These are phyloP conservation scores for Zaprionus capensis DNA, from an alignment of 1,140 invertebrate genomes.

Conservation along the genomic window DNA sequence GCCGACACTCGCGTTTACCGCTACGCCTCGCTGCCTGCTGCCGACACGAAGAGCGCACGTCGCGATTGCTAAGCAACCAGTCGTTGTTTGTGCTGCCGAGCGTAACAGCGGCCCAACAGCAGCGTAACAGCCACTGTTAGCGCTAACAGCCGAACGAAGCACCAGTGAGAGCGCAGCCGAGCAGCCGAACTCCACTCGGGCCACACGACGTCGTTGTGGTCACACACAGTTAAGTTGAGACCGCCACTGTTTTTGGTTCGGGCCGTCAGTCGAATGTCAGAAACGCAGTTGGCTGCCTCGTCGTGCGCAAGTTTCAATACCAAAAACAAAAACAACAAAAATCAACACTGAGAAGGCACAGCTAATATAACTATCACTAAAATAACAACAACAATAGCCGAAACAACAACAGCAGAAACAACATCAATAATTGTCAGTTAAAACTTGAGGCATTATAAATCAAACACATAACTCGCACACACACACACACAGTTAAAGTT, in stretches of 20 bases:
- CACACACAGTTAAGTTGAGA: constrained; percentile 51
- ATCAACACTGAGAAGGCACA: constrained; percentile 43
- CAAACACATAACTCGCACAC: constrained; percentile 17
- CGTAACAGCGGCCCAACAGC: constrained; percentile 32
- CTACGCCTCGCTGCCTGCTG: constrained; percentile 52
- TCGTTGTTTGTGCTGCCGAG: constrained; percentile 51
- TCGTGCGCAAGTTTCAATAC: constrained; percentile 67
- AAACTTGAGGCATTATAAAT: constrained; percentile 65
- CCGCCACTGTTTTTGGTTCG: constrained; percentile 60
- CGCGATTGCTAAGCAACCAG: constrained; percentile 61
- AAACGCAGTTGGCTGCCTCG: constrained; percentile 80
- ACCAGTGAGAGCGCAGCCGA: background rate
- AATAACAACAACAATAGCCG: constrained; percentile 41
- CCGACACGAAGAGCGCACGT: constrained; percentile 30
- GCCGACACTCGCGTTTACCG: constrained; percentile 51
- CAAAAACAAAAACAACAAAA: constrained; percentile 41
- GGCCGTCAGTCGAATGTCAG: constrained; percentile 77
- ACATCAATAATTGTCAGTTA: constrained; percentile 42
- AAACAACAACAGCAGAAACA: constrained; percentile 46
- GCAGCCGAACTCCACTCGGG: background rate
- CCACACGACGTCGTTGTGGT: constrained; percentile 17
- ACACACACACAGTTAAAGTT: constrained; percentile 20
- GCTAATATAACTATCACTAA: constrained; percentile 47
- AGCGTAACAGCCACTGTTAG: constrained; percentile 42
- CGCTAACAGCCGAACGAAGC: constrained; percentile 19